Evolutionary conservation across 2,113 vertebrate species (phyloP).

Genomic region (Seriola rivoliana): DNA sequence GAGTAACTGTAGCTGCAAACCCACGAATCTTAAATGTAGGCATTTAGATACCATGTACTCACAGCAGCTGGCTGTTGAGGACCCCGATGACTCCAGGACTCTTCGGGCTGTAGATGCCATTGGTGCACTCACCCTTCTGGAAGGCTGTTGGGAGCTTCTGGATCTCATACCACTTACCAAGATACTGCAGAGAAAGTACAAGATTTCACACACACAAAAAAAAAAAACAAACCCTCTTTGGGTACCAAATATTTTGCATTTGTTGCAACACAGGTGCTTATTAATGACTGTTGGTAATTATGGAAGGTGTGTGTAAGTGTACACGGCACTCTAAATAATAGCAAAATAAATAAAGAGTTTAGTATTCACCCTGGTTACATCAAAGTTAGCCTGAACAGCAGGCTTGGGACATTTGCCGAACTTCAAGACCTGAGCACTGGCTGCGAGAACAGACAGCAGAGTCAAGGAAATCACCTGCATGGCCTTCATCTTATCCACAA

Average conservation of each 20-base stretch:
- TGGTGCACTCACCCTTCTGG: slow-evolving; percentile 86
- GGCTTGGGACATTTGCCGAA: slow-evolving; percentile 69
- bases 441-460: slow-evolving; percentile 66
- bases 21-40: not conserved
- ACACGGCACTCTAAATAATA: not conserved
- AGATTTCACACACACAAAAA: not conserved
- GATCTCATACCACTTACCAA: slow-evolving; percentile 91
- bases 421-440: slow-evolving; percentile 59
- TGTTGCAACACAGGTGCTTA: not conserved
- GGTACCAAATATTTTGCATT: not conserved
- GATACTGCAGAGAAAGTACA: slow-evolving; percentile 82
- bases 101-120: slow-evolving; percentile 84
- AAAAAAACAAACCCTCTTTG: not conserved
- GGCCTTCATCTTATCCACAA: slow-evolving; percentile 67
- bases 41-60: slow-evolving; percentile 23
- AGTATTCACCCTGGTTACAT: slow-evolving; percentile 61
- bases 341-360: not conserved
- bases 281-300: not conserved
- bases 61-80: slow-evolving; percentile 85
- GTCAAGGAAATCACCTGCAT: slow-evolving; percentile 70
- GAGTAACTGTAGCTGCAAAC: not conserved
- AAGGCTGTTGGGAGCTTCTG: slow-evolving; percentile 86
- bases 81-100: slow-evolving; percentile 87
- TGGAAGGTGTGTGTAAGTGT: not conserved
- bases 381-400: slow-evolving; percentile 75